These are phyloP conservation scores for Aphelinus certus DNA, from an alignment of 1,140 invertebrate genomes.

Conservation along the genomic window DNA sequence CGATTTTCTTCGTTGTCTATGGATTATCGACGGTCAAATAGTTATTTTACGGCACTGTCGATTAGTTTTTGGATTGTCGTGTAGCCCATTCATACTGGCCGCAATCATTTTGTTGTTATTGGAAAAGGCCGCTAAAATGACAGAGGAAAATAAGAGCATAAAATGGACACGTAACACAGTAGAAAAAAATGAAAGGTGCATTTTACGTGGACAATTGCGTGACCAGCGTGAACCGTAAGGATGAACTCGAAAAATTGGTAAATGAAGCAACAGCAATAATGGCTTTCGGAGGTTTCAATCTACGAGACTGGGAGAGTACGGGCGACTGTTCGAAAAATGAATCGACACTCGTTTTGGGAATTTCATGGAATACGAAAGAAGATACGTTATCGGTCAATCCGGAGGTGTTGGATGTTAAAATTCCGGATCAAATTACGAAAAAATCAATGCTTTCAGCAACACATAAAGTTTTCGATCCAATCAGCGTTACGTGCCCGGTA, in stretches of 20 bases:
- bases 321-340: slow-evolving; percentile 5
- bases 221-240: slow-evolving; percentile 39
- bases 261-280: slow-evolving; percentile 39
- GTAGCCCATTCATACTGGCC: slow-evolving; percentile 41
- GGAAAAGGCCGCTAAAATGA: too few relatives aligned
- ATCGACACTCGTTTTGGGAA: slow-evolving; percentile 40
- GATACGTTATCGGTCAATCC: slow-evolving; percentile 38
- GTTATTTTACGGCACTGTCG: slow-evolving; percentile 20
- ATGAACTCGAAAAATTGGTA: slow-evolving; percentile 43
- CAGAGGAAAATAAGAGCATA: too few relatives aligned
- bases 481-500: slow-evolving; percentile 51
- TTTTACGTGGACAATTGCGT: slow-evolving; percentile 44
- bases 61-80: slow-evolving; percentile 41
- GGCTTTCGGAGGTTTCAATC: slow-evolving; percentile 44
- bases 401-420: not conserved
- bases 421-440: slow-evolving; percentile 30
- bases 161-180: not conserved
- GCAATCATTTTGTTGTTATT: too few relatives aligned
- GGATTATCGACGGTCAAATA: slow-evolving; percentile 40
- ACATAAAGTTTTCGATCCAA: slow-evolving; percentile 53
- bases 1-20: slow-evolving; percentile 23
- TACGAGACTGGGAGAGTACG: slow-evolving; percentile 49
- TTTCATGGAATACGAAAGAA: slow-evolving; percentile 41
- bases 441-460: slow-evolving; percentile 42
- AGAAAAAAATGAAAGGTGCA: slow-evolving; percentile 22